These are phyloP conservation scores for Chloropsis hardwickii DNA, from an alignment of 2,113 vertebrate species.

Conservation along the genomic window DNA sequence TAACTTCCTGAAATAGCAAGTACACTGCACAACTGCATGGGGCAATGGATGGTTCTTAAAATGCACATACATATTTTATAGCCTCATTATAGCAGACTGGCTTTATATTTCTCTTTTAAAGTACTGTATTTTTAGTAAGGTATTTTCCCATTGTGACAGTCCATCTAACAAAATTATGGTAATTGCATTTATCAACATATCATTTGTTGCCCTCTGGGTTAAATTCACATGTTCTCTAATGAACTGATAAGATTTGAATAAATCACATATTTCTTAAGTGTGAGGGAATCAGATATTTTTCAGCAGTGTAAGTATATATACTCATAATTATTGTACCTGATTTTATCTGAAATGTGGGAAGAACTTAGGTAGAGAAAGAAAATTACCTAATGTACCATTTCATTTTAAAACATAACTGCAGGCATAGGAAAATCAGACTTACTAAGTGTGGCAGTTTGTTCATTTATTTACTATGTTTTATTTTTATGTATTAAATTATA, in stretches of 20 bases:
- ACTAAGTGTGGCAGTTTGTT: no score
- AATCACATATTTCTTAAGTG: neutral
- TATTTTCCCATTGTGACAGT: constrained; percentile 46
- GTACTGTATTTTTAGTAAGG: neutral
- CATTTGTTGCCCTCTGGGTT: constrained; percentile 20
- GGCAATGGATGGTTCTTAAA: constrained; percentile 29
- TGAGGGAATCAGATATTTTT: neutral
- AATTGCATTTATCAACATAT: constrained; percentile 47
- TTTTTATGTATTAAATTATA: no score
- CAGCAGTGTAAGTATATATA: neutral
- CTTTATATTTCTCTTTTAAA: constrained; percentile 42
- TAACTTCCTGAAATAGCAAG: constrained; percentile 29
- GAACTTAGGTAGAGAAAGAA: neutral
- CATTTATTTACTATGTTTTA: no score
- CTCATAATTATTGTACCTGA: neutral
- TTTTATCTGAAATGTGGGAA: neutral
- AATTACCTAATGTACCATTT: neutral
- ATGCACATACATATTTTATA: constrained; percentile 55
- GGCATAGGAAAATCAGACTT: neutral
- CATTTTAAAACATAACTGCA: neutral
- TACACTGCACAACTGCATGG: neutral
- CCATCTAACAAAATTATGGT: constrained; percentile 37
- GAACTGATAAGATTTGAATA: constrained; percentile 15
- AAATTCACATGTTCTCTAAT: constrained; percentile 19
- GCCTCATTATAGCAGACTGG: constrained; percentile 4